phyloP scores from a whole-genome alignment of 2,113 vertebrate species.

The Shinisaurus crocodilurus region DNA sequence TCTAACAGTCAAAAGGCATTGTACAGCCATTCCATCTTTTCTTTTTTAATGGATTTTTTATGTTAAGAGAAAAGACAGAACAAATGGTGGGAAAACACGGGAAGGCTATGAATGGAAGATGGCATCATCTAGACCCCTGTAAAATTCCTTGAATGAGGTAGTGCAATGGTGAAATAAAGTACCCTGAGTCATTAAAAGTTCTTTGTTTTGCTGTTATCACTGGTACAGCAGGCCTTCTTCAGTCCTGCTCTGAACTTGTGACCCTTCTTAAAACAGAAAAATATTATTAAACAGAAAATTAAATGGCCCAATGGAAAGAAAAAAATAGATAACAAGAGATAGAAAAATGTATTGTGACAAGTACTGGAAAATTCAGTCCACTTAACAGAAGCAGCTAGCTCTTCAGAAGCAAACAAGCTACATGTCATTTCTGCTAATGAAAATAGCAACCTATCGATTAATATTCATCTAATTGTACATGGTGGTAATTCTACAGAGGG shows the following conservation, averaged over 20 bases:
- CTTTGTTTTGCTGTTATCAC: background rate
- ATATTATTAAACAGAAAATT: background rate
- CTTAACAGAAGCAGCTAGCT: background rate
- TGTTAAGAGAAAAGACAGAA: too few species aligned
- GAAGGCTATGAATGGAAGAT: too few species aligned
- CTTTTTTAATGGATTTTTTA: too few species aligned
- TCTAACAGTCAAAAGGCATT: too few species aligned
- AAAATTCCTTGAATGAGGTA: too few species aligned
- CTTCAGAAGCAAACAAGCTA: background rate
- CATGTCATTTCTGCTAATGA: constrained; percentile 21
- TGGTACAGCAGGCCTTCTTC: background rate
- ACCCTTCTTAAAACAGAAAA: background rate
- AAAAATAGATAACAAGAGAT: background rate
- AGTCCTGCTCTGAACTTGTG: background rate
- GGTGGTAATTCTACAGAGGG: constrained; percentile 11
- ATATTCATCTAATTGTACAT: constrained; percentile 48
- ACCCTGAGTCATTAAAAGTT: background rate
- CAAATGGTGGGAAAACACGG: too few species aligned
- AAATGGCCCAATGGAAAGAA: background rate
- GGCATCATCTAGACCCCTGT: too few species aligned
- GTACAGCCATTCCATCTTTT: too few species aligned
- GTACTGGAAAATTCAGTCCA: background rate
- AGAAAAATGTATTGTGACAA: background rate
- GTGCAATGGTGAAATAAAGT: too few species aligned
- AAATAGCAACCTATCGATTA: constrained; percentile 15